Evolutionary conservation across 1,140 invertebrate genomes (phyloP), one percentile per base, ranked within the genome.

Genomic region (Drosophila kepulauana): DNA sequence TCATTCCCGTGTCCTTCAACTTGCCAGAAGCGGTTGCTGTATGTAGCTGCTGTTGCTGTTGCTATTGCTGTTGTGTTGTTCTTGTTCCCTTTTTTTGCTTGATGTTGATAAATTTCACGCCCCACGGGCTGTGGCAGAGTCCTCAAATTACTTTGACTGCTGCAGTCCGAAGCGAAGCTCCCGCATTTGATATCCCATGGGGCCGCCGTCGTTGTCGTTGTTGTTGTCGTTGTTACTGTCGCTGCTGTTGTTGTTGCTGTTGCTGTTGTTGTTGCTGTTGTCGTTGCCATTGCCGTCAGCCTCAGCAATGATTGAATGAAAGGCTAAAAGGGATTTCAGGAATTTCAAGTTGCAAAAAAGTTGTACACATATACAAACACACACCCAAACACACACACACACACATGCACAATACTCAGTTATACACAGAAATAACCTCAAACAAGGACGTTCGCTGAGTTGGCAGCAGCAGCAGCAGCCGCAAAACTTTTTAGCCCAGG

Each of bases 1-100:
- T 89, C 84, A 87, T 88, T 85, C 85, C 81, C 81, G 78, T 85
- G 84, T 89, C 80, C 84, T 88, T 88, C 85, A 88, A 84, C 85
- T 81, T 89, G 72, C 68, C 33, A 52, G 64, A 41, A 80, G 65
- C 20, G 54, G 51, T 52, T 52, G 51, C 51, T 54, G 28, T 13
- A 8, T 48, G 56, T 52, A 33, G 51, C 51, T 54, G 51, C 6
- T 28, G 11, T 20, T 67, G 48, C 33, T 45, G 16, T 16, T 56
- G 63, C 67, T 82, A 48, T 28, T n/a, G 35, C 8, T 25, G 3
- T 16, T 66, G 46, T 43, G 16, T 16, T 51, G 49, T 10, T 72
- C 1, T 38, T 54, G 67, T 66, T 82, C 66, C 64, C 41, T 10
- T 25, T 20, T 38, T 10, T 20, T 57, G 30, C 10, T 30, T 80